Base-by-base conservation (phyloP, 2,888 invertebrate genomes). In the Cerceris ruficornis region DNA sequence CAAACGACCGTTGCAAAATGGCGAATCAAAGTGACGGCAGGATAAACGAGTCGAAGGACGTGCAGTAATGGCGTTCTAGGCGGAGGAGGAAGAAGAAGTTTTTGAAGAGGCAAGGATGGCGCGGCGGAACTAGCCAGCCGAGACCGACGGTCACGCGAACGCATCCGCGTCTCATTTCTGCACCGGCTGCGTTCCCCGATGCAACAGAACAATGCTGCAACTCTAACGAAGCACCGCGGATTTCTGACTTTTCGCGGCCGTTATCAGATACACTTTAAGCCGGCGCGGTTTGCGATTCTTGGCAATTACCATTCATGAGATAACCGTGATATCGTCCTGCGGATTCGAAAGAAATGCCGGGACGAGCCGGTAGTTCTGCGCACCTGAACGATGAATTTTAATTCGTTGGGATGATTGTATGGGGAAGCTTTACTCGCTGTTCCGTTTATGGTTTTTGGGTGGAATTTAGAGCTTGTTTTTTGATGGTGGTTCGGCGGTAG, bases 61-160 rank as follows among this genome's bases (percentile, higher is more conserved):
- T 58, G 28, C 13, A 13, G 58, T 59, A 65, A 77, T 77, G 78
- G 78, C 71, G 77, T 64, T 62, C 64, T 15, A 60, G 59, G 17
- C 43, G 67, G 60, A 76, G 65, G 77, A 69, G 43, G 72, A 58
- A 58, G 59, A 82, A 82, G 79, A 72, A 74, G 68, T 82, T 74
- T 71, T 77, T 62, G 77, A 84, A 80, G 82, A 82, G 82, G 83
- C 71, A 72, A 80, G 83, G 84, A 87, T 85, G 86, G 84, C 84
- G 86, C 81, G 84, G 69, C 67, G 76, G 61, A 71, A 74, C 84
- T 87, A 88, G 86, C 88, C 84, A 88, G 80, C 84, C 88, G 87
- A 80, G 90, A 90, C 91, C 89, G 88, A 81, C 87, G 88, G 90
- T 91, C 91, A 91, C 91, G 91, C 91, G 89, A 91, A 87, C 89